Evolutionary conservation across 2,888 invertebrate species (phyloP).

Genomic region (Pristionchus japonicus): DNA sequence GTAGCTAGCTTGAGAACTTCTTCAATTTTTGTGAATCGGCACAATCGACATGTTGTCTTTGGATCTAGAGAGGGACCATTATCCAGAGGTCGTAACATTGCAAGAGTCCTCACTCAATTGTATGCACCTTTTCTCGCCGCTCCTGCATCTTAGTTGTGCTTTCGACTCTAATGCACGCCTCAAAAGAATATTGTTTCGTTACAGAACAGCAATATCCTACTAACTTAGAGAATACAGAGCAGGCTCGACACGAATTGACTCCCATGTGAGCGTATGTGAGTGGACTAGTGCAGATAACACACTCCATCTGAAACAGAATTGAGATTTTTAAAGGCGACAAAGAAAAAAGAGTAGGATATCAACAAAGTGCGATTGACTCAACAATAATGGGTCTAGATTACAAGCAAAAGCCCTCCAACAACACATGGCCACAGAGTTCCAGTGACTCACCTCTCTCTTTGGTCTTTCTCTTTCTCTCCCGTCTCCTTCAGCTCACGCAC

Average conservation of each 20-base stretch:
- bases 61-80: no score
- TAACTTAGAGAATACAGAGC: background rate
- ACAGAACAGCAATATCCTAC: background rate
- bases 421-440: background rate
- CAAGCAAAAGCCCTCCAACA: background rate
- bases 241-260: background rate
- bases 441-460: no score
- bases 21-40: background rate
- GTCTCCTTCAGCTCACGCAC: no score
- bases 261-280: background rate
- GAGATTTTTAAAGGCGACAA: no score
- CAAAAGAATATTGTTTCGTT: background rate
- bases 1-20: background rate
- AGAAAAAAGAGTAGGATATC: no score
- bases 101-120: background rate
- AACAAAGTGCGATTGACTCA: no score
- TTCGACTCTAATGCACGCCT: background rate
- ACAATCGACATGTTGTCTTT: background rate
- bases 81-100: no score
- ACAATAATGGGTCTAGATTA: background rate
- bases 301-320: background rate
- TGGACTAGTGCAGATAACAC: background rate
- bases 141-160: background rate
- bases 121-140: background rate
- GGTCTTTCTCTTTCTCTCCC: no score